Evolutionary conservation across 2,797 vertebrate genomes (phyloP).

Genomic region (Alfaro cultratus): DNA sequence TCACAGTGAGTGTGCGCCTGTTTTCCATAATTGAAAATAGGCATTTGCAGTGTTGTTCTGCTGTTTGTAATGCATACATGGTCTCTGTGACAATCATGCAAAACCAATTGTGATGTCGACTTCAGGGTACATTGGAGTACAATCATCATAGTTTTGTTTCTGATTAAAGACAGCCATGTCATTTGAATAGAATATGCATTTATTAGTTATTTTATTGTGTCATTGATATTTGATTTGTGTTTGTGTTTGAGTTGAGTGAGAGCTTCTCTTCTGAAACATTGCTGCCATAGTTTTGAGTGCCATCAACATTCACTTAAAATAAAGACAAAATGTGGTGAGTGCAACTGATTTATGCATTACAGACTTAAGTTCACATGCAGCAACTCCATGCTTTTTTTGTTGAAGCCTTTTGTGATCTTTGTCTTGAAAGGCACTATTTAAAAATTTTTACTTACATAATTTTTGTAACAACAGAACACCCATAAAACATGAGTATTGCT

Average conservation of each 20-base stretch:
- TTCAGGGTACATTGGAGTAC: background rate
- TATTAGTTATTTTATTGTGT: background rate
- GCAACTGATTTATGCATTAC: background rate
- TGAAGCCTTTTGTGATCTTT: too few species aligned
- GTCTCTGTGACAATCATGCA: constrained; percentile 12
- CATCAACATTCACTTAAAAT: background rate
- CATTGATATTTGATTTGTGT: constrained; percentile 1
- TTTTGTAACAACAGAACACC: background rate
- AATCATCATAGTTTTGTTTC: background rate
- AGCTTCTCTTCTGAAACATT: background rate
- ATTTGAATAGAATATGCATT: background rate
- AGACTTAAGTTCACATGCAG: background rate
- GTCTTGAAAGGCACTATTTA: too few species aligned
- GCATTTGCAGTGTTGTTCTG: background rate
- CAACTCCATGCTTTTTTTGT: background rate
- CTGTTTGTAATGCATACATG: constrained; percentile 12
- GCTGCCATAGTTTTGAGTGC: background rate
- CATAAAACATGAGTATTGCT: background rate
- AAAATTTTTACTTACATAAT: too few species aligned
- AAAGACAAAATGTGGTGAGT: background rate
- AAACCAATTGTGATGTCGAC: constrained; percentile 1
- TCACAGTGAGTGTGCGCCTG: constrained; percentile 27
- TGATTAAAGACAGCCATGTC: background rate
- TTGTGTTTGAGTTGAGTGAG: background rate
- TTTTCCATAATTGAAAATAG: constrained; percentile 50